These are phyloP conservation scores for Eufriesea mexicana DNA, from an alignment of 1,140 invertebrate genomes.

Conservation along the genomic window DNA sequence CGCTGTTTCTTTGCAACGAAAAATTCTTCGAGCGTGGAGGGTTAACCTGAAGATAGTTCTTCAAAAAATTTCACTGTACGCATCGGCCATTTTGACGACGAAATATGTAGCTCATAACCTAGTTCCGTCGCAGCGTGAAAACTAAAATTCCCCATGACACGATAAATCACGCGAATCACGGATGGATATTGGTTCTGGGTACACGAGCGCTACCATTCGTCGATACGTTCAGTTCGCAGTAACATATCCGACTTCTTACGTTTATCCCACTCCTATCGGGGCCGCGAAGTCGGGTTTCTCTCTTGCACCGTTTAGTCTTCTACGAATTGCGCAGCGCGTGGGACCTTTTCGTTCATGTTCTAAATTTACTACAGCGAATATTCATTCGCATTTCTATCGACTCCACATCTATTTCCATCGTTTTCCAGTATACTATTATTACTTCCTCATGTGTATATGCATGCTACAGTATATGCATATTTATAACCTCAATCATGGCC, in stretches of 20 bases:
- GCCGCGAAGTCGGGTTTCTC: conserved; percentile 71
- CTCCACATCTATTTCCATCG: conserved; percentile 68
- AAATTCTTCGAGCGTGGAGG: too few relatives aligned
- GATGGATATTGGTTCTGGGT: conserved; percentile 55
- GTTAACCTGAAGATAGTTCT: too few relatives aligned
- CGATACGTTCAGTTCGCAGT: conserved; percentile 41
- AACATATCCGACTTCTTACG: conserved; percentile 45
- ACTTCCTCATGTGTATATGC: too few relatives aligned
- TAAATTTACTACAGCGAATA: conserved; percentile 67
- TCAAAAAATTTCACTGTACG: too few relatives aligned
- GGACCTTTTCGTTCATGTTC: conserved; percentile 39
- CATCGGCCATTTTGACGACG: neutral
- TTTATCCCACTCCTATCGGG: conserved; percentile 60
- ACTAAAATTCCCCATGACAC: conserved; percentile 49
- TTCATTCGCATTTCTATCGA: conserved; percentile 65
- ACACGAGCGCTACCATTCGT: conserved; percentile 45
- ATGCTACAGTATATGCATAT: neutral
- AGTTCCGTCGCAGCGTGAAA: conserved; percentile 10
- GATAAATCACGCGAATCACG: conserved; percentile 50
- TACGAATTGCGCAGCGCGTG: conserved; percentile 54
- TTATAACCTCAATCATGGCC: neutral
- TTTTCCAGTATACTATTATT: conserved; percentile 31
- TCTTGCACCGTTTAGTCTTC: conserved; percentile 68
- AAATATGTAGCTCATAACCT: conserved; percentile 36
- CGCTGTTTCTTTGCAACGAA: too few relatives aligned